These are phyloP conservation scores for Spea multiplicata DNA, from an alignment of 2,113 vertebrate genomes.

Conservation along the genomic window DNA sequence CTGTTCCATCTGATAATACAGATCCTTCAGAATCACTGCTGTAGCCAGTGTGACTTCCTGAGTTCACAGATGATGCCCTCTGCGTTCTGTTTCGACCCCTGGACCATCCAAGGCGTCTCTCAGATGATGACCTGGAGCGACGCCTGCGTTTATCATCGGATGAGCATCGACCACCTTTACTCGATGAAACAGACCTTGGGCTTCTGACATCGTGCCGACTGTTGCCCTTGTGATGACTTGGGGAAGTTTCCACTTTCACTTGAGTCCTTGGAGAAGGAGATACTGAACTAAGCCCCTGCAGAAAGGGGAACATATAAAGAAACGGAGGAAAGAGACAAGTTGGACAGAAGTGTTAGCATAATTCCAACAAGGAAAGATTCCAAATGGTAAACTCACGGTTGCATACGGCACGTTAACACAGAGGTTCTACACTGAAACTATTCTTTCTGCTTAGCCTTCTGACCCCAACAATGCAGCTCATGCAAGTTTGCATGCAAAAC, in stretches of 20 bases:
- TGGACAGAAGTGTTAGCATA: constrained; percentile 67
- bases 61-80: constrained; percentile 59
- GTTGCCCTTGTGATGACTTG: constrained; percentile 64
- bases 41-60: constrained; percentile 71
- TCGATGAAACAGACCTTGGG: constrained; percentile 61
- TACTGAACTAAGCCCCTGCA: constrained; percentile 77
- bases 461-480: constrained; percentile 98
- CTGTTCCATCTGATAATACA: constrained; percentile 61
- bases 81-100: constrained; percentile 68
- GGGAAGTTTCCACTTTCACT: constrained; percentile 62
- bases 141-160: constrained; percentile 61
- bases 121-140: constrained; percentile 62
- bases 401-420: constrained; percentile 72
- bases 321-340: constrained; percentile 50
- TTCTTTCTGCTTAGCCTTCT: constrained; percentile 65
- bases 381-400: constrained; percentile 59
- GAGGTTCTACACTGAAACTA: constrained; percentile 75
- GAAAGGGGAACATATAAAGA: constrained; percentile 52
- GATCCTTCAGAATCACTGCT: constrained; percentile 86
- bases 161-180: constrained; percentile 62
- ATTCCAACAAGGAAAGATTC: constrained; percentile 56
- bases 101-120: constrained; percentile 70
- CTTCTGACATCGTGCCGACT: constrained; percentile 57
- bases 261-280: constrained; percentile 69
- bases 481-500: constrained; percentile 99